Evolutionary conservation across 1,140 invertebrate species (phyloP).

Genomic region (Octopus sinensis): DNA sequence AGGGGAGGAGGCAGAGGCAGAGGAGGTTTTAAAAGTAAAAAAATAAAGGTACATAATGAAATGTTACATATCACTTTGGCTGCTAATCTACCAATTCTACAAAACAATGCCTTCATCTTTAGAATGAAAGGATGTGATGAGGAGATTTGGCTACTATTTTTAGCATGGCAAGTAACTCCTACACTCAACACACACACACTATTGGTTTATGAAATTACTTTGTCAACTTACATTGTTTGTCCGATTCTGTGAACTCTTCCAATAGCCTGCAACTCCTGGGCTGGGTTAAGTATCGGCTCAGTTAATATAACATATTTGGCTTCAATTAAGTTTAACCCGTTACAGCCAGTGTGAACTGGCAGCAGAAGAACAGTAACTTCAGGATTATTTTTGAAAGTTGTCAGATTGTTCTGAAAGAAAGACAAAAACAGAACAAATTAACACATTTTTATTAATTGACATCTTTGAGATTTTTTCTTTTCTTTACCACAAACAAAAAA

Average conservation of each 20-base stretch:
- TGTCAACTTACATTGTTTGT: conserved; percentile 64
- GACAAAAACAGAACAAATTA: neutral
- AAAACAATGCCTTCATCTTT: neutral
- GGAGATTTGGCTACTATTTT: neutral
- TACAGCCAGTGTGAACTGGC: conserved; percentile 68
- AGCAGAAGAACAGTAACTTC: conserved; percentile 66
- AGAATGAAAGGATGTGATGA: neutral
- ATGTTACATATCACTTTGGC: neutral
- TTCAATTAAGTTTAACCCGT: conserved; percentile 77
- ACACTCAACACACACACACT: neutral
- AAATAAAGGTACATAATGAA: too few relatives aligned
- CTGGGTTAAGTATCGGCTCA: conserved; percentile 73
- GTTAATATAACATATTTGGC: conserved; percentile 76
- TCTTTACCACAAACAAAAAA: too few relatives aligned
- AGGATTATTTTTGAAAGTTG: conserved; percentile 49
- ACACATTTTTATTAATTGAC: too few relatives aligned
- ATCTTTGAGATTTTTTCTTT: too few relatives aligned
- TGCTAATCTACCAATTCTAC: neutral
- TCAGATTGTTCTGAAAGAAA: conserved; percentile 48
- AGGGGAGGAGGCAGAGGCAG: too few relatives aligned
- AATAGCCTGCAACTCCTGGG: conserved; percentile 74
- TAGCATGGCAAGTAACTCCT: neutral
- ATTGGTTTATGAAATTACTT: neutral
- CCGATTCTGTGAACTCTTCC: conserved; percentile 77
- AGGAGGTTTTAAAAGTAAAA: too few relatives aligned